Evolutionary conservation across 2,888 invertebrate species (phyloP).

Genomic region (Tipula unca): DNA sequence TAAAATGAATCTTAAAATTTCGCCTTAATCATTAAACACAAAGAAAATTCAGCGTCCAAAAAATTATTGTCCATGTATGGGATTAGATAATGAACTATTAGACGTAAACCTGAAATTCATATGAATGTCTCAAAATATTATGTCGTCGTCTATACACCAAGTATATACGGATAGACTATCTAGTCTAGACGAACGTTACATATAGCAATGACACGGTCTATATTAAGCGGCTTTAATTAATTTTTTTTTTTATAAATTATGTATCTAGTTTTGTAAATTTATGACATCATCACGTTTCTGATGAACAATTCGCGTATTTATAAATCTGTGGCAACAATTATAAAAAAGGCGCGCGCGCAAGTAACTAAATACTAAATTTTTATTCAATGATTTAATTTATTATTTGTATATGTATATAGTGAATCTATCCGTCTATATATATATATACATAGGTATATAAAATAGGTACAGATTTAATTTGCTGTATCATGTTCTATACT

Average conservation of each 20-base stretch:
- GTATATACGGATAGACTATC: not conserved
- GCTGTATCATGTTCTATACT: not conserved
- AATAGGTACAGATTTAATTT: not conserved
- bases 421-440: not conserved
- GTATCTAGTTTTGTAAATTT: not conserved
- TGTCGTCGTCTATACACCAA: not conserved
- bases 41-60: not conserved
- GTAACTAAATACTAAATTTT: not conserved
- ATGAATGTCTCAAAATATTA: not conserved
- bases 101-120: not conserved
- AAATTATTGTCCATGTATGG: not conserved
- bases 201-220: not conserved
- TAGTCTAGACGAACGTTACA: not conserved
- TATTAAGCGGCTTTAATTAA: not conserved
- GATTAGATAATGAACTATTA: not conserved
- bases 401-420: not conserved
- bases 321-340: not conserved
- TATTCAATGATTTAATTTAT: not conserved
- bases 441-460: not conserved
- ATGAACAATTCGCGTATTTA: not conserved
- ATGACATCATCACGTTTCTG: not conserved
- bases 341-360: not conserved
- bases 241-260: not conserved
- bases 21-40: not conserved
- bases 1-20: not conserved